These are phyloP conservation scores for Sipha maydis DNA, from an alignment of 2,888 invertebrate genomes.

Conservation along the genomic window DNA sequence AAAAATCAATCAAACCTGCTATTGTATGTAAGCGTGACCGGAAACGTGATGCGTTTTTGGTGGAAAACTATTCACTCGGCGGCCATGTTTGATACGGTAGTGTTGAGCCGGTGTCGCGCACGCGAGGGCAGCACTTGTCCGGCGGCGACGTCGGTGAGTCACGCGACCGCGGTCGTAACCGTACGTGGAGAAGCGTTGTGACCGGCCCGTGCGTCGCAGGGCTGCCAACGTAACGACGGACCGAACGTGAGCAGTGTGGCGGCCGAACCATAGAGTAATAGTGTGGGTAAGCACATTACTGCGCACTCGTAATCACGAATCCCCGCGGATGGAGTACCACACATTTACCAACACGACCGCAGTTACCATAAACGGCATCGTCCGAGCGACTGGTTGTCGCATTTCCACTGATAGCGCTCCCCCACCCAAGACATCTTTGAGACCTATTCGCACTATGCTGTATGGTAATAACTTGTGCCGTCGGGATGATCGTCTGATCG, in stretches of 20 bases:
- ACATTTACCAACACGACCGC: not conserved
- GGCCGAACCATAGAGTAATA: no score
- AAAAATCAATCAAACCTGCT: slow-evolving; percentile 53
- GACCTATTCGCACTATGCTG: no score
- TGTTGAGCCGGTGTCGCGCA: slow-evolving; percentile 28
- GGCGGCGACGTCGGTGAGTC: slow-evolving; percentile 33
- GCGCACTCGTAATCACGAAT: not conserved
- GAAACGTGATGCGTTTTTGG: slow-evolving; percentile 36
- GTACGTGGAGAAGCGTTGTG: not conserved
- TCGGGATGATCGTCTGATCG: no score
- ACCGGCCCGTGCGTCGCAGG: not conserved
- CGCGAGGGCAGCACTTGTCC: slow-evolving; percentile 59
- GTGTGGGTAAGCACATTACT: no score
- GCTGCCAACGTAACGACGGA: not conserved
- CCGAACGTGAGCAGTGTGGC: not conserved
- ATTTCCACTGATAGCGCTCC: no score
- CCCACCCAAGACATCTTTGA: no score
- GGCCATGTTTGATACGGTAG: slow-evolving; percentile 52
- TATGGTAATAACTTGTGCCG: no score
- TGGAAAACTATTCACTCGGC: slow-evolving; percentile 47
- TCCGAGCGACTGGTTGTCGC: no score
- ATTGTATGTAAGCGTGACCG: slow-evolving; percentile 53
- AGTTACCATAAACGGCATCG: no score
- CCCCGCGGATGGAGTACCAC: no score
- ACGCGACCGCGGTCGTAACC: not conserved